Base-by-base conservation (phyloP, 2,888 invertebrate genomes). In the Pogonocherus hispidulus region DNA sequence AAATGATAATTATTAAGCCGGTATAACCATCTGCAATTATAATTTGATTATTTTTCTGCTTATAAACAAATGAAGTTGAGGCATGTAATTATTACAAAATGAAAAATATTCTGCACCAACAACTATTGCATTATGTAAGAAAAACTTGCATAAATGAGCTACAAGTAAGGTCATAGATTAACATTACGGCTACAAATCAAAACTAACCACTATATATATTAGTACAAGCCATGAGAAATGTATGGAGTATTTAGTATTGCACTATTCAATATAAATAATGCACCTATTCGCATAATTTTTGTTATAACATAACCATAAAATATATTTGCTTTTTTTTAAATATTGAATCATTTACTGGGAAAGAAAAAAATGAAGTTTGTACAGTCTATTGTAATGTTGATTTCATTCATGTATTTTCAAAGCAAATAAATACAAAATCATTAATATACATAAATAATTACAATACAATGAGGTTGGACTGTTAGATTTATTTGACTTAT, bases 81-180 rank as follows among this genome's bases (percentile, higher is more conserved):
- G 46, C 23, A 27, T 47, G 59, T 19, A 59, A 59, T 59, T 59
- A 59, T 47, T 47, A 59, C 23, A 18, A 59, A 59, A 16, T 47
- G 27, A 32, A 59, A 59, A 57, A 69, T 66, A 62, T 41, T 62
- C 56, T 69, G 66, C 63, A 63, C 27, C 57, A 57, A 51, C 27
- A 56, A 41, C 51, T 54, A 59, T 66, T 69, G 63, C 63, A 66
- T 69, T 63, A 69, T 66, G 54, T 66, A 69, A 59, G 27, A 59
- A 57, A 57, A 57, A 69, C 57, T 69, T 69, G 62, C 69, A 69
- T 69, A 66, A 66, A 66, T 69, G 65, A 65, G 65, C 55, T 57
- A 63, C 52, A 57, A 56, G 63, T 69, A 69, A 69, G 69, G 69
- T 69, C 69, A 66, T 47, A 66, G 62, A 65, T 41, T 44, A 57